Conservation (phyloP, 2,888 invertebrate species). For the Phyllotreta striolata region DNA sequence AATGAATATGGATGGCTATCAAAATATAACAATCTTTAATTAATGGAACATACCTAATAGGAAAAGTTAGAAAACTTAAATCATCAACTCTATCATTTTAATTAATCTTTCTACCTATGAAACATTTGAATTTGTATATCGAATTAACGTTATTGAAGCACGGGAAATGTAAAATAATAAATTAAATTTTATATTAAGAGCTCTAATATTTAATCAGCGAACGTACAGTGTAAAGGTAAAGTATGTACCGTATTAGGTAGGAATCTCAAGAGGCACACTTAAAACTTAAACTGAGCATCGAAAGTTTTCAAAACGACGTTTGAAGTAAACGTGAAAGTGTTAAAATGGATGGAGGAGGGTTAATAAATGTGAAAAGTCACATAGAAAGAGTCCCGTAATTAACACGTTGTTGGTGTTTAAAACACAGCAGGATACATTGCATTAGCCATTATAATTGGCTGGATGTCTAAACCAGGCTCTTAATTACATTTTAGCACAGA, state of each 20-base stretch:
- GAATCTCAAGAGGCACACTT: slow-evolving; percentile 13
- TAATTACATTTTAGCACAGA: slow-evolving; percentile 8
- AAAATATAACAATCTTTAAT: neutral
- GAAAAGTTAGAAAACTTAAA: too few relatives aligned
- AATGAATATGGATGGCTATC: slow-evolving; percentile 3
- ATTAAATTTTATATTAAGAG: too few relatives aligned
- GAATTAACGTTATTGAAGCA: too few relatives aligned
- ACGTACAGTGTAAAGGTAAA: too few relatives aligned
- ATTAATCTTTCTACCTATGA: too few relatives aligned
- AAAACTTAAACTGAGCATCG: slow-evolving; percentile 4
- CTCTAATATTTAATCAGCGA: too few relatives aligned
- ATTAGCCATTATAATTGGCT: slow-evolving; percentile 22
- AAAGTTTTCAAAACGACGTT: slow-evolving; percentile 5
- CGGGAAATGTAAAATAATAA: too few relatives aligned
- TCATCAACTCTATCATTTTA: too few relatives aligned
- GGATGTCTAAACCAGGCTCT: slow-evolving; percentile 18
- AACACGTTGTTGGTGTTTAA: slow-evolving; percentile 21
- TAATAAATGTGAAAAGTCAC: slow-evolving; percentile 16
- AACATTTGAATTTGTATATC: too few relatives aligned
- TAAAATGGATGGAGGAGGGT: neutral
- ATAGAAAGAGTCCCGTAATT: slow-evolving; percentile 22
- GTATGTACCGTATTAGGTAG: too few relatives aligned
- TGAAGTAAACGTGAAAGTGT: slow-evolving; percentile 6
- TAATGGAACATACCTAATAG: too few relatives aligned
- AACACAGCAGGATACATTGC: slow-evolving; percentile 22